A percentile compares a stretch with the other conserved stretches of the same genome.
phyloP scores from a whole-genome alignment of 30 jellyfish, hydroid and myxozoan species.

The Rhopilema esculentum region DNA sequence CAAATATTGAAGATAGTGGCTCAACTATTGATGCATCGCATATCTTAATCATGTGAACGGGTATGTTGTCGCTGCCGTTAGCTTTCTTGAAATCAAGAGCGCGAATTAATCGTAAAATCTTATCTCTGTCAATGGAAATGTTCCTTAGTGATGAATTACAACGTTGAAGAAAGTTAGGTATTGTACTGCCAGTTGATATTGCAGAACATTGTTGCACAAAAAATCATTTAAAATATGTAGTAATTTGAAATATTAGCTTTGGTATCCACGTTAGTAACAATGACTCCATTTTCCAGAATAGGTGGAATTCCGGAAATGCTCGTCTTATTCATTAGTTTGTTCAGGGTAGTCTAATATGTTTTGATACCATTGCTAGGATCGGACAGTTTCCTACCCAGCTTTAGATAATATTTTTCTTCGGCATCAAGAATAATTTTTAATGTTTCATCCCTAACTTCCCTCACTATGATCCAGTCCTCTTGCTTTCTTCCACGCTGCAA shows the following conservation, averaged over 20 bases:
- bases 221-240: slow-evolving; percentile 26
- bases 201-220: slow-evolving; percentile 57
- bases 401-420: slow-evolving; percentile 35
- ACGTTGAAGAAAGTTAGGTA: slow-evolving; percentile 12
- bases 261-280: slow-evolving; percentile 31
- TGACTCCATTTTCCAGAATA: slow-evolving; percentile 25
- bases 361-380: slow-evolving; percentile 35
- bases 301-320: slow-evolving; percentile 44
- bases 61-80: slow-evolving; percentile 57
- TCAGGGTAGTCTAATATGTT: slow-evolving; percentile 36
- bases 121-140: slow-evolving; percentile 16
- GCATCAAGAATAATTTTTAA: slow-evolving; percentile 38
- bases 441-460: slow-evolving; percentile 6
- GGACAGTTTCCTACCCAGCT: slow-evolving; percentile 37
- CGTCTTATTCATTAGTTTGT: slow-evolving; percentile 1
- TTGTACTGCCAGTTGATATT: slow-evolving; percentile 27
- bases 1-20: slow-evolving; percentile 34
- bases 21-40: slow-evolving; percentile 36
- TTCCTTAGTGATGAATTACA: slow-evolving; percentile 10
- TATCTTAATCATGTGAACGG: slow-evolving; percentile 54
- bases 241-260: slow-evolving; percentile 53
- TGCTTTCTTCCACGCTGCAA: slow-evolving; percentile 40
- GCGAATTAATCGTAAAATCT: slow-evolving; percentile 25
- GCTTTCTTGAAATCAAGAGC: slow-evolving; percentile 56
- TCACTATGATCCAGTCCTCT: slow-evolving; percentile 37